phyloP scores from a whole-genome alignment of 1,140 invertebrate genomes.

The Mamestra configurata region DNA sequence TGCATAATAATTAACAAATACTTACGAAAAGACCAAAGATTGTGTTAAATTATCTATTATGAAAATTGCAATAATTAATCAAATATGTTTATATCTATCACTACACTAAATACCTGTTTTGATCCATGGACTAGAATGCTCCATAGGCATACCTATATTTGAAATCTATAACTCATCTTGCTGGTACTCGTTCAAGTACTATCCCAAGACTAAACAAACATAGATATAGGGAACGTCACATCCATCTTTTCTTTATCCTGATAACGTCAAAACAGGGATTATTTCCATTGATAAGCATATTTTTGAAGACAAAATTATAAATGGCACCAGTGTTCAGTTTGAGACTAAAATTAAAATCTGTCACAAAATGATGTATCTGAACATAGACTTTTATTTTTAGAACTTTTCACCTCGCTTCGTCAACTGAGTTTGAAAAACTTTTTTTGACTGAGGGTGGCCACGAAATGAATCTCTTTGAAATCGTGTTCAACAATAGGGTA shows the following conservation, averaged over 20 bases:
- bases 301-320: slow-evolving; percentile 16
- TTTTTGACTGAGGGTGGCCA: background rate
- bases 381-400: slow-evolving; percentile 27
- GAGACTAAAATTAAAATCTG: slow-evolving; percentile 49
- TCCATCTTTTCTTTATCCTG: slow-evolving; percentile 54
- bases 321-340: slow-evolving; percentile 7
- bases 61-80: too few species aligned
- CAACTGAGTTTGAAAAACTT: background rate
- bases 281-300: slow-evolving; percentile 35
- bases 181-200: slow-evolving; percentile 46
- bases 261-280: slow-evolving; percentile 57
- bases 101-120: too few species aligned
- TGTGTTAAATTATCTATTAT: too few species aligned
- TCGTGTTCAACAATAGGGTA: background rate
- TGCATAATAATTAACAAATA: too few species aligned
- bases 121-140: too few species aligned
- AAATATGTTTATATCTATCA: too few species aligned
- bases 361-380: slow-evolving; percentile 37
- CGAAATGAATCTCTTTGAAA: background rate
- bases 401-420: background rate
- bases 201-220: slow-evolving; percentile 38
- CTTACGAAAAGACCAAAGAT: too few species aligned
- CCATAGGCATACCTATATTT: too few species aligned
- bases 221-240: slow-evolving; percentile 44
- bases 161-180: too few species aligned